Base-by-base conservation (phyloP, 2,888 invertebrate species). In the Drosophila colorata region DNA sequence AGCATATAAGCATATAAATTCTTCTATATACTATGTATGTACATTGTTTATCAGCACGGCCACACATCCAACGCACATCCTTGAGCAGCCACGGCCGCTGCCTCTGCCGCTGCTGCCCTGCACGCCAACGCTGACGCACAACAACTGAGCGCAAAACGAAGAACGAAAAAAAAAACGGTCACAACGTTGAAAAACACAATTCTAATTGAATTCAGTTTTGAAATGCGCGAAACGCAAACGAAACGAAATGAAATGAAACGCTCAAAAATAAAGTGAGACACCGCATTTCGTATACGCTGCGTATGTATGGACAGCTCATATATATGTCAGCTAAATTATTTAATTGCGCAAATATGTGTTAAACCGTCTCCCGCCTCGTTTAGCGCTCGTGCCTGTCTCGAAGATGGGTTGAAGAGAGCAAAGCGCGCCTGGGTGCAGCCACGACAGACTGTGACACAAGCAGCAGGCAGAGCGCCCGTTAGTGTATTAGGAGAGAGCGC, bases 41-140 rank as follows among this genome's bases (percentile, higher is more conserved):
- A n/a, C 43, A 7, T 33, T 16, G 58, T 77, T 78, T 73, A 66
- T 67, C 57, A 66, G 66, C 40, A 56, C 67, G 56, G 8, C 40
- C 53, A 74, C 58, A 67, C 35, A 35, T 9, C 37, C 18, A 23
- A 13, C 38, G 40, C 55, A 64, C 41, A 69, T 74, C 75, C 75
- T 78, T 64, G n/a, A 35, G 47, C 56, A 20, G 31, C 46, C 37
- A 46, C 51, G 31, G 43, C 16, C 44, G 31, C 20, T 20, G 20
- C 9, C 13, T 37, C 38, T 25, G 41, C 35, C 59, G 33, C 43
- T 37, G 40, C 28, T 38, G 16, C 64, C 60, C 85, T 78, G 75
- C 43, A 70, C 87, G 67, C 73, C 81, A 72, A 64, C 73, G 68
- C 74, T 78, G 81, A 80, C 85, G 87, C 67, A 72, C 64, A 51